phyloP scores from a whole-genome alignment of 2,797 vertebrate species.

The Pantherophis vulpinus region DNA sequence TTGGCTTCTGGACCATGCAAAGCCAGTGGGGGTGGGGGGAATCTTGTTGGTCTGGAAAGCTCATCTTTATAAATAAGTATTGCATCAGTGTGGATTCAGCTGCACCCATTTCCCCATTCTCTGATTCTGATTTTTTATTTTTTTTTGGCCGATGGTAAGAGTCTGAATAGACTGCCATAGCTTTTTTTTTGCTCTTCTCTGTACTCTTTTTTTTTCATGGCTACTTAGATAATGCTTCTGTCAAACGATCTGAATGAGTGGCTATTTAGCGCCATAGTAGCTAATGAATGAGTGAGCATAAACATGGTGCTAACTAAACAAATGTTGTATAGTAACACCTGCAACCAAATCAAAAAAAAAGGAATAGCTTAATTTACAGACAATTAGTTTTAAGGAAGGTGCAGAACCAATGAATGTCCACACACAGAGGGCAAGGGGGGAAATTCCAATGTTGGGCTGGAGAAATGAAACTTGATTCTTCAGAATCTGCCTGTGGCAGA shows the following conservation, averaged over 20 bases:
- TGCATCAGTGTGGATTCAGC: background rate
- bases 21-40: background rate
- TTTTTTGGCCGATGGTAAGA: background rate
- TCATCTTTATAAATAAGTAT: background rate
- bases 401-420: background rate
- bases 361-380: background rate
- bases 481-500: background rate
- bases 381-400: background rate
- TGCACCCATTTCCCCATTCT: background rate
- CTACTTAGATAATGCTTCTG: background rate
- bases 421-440: background rate
- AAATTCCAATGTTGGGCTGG: background rate
- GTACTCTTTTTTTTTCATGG: background rate
- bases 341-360: no score
- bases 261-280: background rate
- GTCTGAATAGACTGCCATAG: background rate
- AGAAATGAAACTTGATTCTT: background rate
- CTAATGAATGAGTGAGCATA: background rate
- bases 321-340: no score
- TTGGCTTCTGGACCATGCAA: background rate
- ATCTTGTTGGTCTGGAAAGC: background rate
- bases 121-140: background rate
- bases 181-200: background rate
- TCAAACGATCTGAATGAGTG: background rate
- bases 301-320: no score